Evolutionary conservation across 1,140 invertebrate genomes (phyloP).

Genomic region (Trissolcus basalis): DNA sequence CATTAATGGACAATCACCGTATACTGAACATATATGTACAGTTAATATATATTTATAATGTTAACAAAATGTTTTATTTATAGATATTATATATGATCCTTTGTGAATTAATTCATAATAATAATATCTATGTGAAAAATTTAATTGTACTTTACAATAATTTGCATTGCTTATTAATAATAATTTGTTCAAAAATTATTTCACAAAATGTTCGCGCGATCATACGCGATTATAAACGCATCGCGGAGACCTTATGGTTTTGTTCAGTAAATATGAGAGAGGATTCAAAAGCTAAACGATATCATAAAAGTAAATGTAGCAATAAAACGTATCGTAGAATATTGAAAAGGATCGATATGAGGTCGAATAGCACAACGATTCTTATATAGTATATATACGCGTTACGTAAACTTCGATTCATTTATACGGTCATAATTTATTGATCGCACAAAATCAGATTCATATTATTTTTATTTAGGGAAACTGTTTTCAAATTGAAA

Average conservation of each 20-base stretch:
- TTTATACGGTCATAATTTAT: conserved; percentile 30
- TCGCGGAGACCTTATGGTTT: conserved; percentile 55
- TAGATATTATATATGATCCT: too few species aligned
- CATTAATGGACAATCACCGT: too few species aligned
- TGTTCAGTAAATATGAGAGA: conserved; percentile 50
- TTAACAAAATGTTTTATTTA: too few species aligned
- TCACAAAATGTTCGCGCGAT: conserved; percentile 25
- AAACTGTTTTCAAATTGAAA: conserved; percentile 23
- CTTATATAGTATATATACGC: conserved; percentile 20
- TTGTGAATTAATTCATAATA: too few species aligned
- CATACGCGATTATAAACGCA: conserved; percentile 42
- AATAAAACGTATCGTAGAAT: conserved; percentile 64
- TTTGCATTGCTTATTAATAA: too few species aligned
- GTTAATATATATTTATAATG: too few species aligned
- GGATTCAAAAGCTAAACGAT: conserved; percentile 60
- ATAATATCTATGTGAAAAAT: too few species aligned
- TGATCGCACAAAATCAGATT: conserved; percentile 26
- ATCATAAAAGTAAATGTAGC: conserved; percentile 65
- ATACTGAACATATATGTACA: too few species aligned
- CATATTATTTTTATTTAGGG: conserved; percentile 7
- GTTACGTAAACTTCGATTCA: conserved; percentile 41
- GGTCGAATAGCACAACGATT: conserved; percentile 33
- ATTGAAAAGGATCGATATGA: conserved; percentile 63
- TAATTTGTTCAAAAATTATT: background rate
- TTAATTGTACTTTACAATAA: too few species aligned